Percentiles rank a stretch among this genome's conserved stretches.
Evolutionary conservation across 2,113 vertebrate species (phyloP).

Genomic region (Psammodynastes pulverulentus): DNA sequence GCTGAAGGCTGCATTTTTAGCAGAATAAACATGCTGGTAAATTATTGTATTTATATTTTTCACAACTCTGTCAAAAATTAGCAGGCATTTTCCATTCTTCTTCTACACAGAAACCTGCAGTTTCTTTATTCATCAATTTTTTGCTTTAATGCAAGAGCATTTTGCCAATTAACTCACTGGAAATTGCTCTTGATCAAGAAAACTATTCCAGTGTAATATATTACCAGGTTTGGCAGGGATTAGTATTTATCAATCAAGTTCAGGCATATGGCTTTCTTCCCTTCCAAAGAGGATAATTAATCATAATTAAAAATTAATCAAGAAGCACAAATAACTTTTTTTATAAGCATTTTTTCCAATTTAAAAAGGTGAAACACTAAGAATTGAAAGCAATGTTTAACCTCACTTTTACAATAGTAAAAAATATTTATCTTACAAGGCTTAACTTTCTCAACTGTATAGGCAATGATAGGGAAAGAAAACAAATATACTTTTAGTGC

Average conservation of each 20-base stretch:
- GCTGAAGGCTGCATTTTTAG: neutral
- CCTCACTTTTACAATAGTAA: conserved; percentile 52
- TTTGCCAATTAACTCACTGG: neutral
- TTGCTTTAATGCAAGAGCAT: neutral
- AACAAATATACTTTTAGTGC: neutral
- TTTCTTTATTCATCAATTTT: neutral
- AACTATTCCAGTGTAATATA: neutral
- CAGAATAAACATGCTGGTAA: neutral
- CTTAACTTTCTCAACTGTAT: conserved; percentile 10
- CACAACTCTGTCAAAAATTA: neutral
- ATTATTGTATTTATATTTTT: neutral
- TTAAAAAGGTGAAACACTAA: conserved; percentile 32
- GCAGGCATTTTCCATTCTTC: neutral
- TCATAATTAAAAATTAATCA: neutral
- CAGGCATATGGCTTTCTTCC: neutral
- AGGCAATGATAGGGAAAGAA: conserved; percentile 6
- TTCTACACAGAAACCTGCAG: neutral
- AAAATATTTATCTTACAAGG: conserved; percentile 56
- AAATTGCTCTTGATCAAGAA: neutral
- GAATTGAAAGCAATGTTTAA: conserved; percentile 17
- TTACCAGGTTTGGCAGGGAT: neutral
- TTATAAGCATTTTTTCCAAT: conserved; percentile 2
- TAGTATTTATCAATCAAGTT: neutral
- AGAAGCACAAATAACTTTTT: conserved; percentile 13
- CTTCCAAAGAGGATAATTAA: neutral